phyloP scores from a whole-genome alignment of 2,888 invertebrate species.

The Penaeus monodon region DNA sequence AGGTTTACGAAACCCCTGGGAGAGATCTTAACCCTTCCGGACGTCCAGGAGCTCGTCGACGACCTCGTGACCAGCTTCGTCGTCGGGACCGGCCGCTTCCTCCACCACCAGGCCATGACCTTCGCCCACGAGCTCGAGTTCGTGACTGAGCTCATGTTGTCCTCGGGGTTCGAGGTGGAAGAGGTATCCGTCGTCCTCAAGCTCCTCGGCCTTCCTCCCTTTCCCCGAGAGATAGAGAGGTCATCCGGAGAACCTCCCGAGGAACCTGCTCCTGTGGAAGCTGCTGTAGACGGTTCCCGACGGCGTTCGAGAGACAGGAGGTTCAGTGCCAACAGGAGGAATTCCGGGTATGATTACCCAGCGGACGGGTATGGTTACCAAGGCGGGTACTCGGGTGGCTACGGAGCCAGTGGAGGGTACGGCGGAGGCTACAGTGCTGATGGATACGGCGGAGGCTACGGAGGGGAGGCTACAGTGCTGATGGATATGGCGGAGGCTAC shows the following conservation, averaged over 20 bases:
- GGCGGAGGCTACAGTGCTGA: background rate
- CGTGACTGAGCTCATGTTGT: constrained; percentile 19
- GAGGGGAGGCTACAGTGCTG: constrained; percentile 16
- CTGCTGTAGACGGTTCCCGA: too few species aligned
- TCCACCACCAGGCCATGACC: constrained; percentile 26
- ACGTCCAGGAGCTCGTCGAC: background rate
- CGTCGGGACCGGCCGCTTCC: constrained; percentile 9
- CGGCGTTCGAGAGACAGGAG: background rate
- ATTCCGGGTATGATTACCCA: background rate
- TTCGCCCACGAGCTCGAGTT: constrained; percentile 14
- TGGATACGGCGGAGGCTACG: background rate
- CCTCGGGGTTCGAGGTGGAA: constrained; percentile 29
- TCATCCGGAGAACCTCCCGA: too few species aligned
- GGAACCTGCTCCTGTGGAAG: too few species aligned
- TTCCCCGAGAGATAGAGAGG: too few species aligned
- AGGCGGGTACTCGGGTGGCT: constrained; percentile 12
- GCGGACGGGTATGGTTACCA: background rate
- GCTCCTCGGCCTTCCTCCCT: constrained; percentile 20
- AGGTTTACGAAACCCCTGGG: background rate
- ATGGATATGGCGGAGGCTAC: background rate
- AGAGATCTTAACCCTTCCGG: background rate
- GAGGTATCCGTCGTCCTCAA: constrained; percentile 16
- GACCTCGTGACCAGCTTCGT: background rate
- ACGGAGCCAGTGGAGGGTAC: background rate
- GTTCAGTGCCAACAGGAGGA: background rate